A percentile compares a stretch with the other conserved stretches of the same genome.
Conservation (phyloP, 2,113 vertebrate species). For the Percopsis transmontana region DNA sequence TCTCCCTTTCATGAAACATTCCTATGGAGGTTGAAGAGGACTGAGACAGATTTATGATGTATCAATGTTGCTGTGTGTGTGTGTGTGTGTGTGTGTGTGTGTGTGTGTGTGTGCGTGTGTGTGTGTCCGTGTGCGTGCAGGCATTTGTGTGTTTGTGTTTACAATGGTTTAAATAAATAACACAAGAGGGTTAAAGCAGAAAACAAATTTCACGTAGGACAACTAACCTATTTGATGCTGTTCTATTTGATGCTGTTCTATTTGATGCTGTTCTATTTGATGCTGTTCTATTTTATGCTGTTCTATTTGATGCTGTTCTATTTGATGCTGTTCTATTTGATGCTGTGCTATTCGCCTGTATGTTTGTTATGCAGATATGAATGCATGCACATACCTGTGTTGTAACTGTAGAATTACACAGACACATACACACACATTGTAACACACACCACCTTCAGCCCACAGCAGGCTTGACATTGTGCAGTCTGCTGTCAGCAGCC, state of each 20-base stretch:
- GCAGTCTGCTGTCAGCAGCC: no score
- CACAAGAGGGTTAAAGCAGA: no score
- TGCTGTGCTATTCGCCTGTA: not conserved
- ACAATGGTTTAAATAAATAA: no score
- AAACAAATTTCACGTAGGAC: no score
- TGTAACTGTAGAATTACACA: no score
- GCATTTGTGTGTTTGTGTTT: not conserved
- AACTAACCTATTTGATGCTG: no score
- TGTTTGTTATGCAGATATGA: not conserved
- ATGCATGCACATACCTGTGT: not conserved
- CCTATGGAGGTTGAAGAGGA: slow-evolving; percentile 1
- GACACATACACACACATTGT: no score
- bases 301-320: no score
- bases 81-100: not conserved
- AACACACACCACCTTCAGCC: no score
- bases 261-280: not conserved
- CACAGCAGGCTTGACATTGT: no score
- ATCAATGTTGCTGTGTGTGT: not conserved
- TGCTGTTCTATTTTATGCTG: not conserved
- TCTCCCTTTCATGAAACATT: slow-evolving; percentile 38
- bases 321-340: no score
- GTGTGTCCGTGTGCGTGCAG: not conserved
- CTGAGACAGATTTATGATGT: not conserved
- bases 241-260: no score
- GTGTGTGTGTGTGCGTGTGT: not conserved